A percentile compares a stretch with the other conserved stretches of the same genome.
Conservation (phyloP, 1,140 invertebrate genomes). For the Fopius arisanus region DNA sequence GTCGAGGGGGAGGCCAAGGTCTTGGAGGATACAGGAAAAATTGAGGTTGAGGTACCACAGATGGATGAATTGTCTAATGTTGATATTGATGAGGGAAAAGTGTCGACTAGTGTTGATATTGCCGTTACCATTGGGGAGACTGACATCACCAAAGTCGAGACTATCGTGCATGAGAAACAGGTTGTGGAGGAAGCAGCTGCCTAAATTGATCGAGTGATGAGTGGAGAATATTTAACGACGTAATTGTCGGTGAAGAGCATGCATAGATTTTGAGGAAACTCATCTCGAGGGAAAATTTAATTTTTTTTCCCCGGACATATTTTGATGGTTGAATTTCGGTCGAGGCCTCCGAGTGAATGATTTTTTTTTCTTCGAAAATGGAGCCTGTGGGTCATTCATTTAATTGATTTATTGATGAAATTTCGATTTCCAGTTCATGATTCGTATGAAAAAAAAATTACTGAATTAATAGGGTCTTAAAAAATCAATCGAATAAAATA, state of each 20-base stretch:
- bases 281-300: no score
- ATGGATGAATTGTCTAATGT: not conserved
- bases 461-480: no score
- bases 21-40: not conserved
- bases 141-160: conserved; percentile 38
- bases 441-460: no score
- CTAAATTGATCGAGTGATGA: conserved; percentile 36
- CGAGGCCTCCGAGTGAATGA: no score
- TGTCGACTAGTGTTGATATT: not conserved
- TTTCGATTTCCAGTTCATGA: no score
- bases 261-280: not conserved
- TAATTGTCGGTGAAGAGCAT: conserved; percentile 37
- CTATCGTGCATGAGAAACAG: conserved; percentile 43
- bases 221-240: not conserved
- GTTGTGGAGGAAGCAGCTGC: conserved; percentile 55
- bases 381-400: no score
- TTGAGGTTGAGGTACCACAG: not conserved
- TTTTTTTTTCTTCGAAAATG: no score
- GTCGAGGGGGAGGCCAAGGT: not conserved
- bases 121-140: conserved; percentile 22
- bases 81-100: not conserved
- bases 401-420: no score
- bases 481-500: no score
- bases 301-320: no score
- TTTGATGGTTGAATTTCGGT: no score